Conservation (phyloP, 37 sponge, comb jelly and placozoan species). For the Axinella damicornis region DNA sequence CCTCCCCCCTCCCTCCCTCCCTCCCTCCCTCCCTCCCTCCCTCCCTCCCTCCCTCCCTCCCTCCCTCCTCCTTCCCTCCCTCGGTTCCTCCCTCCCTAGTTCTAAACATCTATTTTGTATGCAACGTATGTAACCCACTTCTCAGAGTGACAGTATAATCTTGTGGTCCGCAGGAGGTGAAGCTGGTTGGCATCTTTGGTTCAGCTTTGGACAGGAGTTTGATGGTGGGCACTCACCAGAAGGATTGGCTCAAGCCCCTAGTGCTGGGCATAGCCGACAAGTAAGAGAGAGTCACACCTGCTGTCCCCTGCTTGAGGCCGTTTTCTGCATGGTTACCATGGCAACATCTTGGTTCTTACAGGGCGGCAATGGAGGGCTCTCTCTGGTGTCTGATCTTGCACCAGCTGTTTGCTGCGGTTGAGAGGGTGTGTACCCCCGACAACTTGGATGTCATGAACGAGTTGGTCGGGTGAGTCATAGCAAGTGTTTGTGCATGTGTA, state of each 20-base stretch:
- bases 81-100: no score
- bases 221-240: background rate
- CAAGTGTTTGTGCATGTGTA: no score
- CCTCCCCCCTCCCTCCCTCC: no score
- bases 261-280: background rate
- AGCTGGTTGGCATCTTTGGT: background rate
- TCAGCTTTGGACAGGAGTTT: background rate
- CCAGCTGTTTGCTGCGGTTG: background rate
- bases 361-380: constrained; percentile 4
- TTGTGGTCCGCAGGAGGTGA: background rate
- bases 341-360: background rate
- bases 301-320: no score
- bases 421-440: background rate
- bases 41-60: no score
- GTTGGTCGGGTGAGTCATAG: background rate
- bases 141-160: no score
- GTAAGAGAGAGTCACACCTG: no score
- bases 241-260: background rate
- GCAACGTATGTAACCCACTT: no score
- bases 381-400: constrained; percentile 7
- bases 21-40: no score
- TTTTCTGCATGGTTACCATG: no score
- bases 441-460: background rate
- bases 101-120: no score
- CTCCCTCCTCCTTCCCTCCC: no score